Percentiles rank a stretch among this genome's conserved stretches.
Conservation (phyloP, 35 echinoderm and acorn worm genomes). For the Nesometra sesokonis region DNA sequence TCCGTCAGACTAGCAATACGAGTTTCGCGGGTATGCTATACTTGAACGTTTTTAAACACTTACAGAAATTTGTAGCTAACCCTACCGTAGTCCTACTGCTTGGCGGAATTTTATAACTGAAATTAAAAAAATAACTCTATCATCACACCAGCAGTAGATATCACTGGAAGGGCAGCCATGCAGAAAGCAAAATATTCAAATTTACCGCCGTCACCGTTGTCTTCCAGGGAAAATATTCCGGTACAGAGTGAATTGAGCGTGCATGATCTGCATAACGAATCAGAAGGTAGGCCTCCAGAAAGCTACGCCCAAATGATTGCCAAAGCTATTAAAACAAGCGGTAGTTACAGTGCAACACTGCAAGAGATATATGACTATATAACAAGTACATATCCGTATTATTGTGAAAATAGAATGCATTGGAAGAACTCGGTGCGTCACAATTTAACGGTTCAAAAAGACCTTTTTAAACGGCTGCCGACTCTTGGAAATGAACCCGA, state of each 20-base stretch:
- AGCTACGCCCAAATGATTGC: neutral
- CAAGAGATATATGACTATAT: slow-evolving; percentile 36
- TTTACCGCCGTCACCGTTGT: neutral
- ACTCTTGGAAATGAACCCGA: neutral
- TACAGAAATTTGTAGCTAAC: no score
- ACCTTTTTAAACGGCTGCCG: slow-evolving; percentile 16
- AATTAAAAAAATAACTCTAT: no score
- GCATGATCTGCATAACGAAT: neutral
- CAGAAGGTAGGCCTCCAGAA: neutral
- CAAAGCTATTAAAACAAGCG: neutral
- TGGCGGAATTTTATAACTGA: no score
- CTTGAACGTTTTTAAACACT: no score
- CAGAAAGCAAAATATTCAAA: neutral
- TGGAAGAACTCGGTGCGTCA: slow-evolving; percentile 60
- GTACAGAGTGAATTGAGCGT: neutral
- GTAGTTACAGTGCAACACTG: neutral
- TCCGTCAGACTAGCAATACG: no score
- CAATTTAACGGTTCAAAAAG: slow-evolving; percentile 38
- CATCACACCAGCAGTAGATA: no score
- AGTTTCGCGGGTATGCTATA: no score
- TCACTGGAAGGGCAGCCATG: neutral
- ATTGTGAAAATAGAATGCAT: slow-evolving; percentile 40
- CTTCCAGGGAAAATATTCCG: neutral
- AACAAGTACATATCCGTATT: slow-evolving; percentile 26
- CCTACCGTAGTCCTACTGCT: no score